Conservation (phyloP, 2,888 invertebrate species). For the Eulithis testata region DNA sequence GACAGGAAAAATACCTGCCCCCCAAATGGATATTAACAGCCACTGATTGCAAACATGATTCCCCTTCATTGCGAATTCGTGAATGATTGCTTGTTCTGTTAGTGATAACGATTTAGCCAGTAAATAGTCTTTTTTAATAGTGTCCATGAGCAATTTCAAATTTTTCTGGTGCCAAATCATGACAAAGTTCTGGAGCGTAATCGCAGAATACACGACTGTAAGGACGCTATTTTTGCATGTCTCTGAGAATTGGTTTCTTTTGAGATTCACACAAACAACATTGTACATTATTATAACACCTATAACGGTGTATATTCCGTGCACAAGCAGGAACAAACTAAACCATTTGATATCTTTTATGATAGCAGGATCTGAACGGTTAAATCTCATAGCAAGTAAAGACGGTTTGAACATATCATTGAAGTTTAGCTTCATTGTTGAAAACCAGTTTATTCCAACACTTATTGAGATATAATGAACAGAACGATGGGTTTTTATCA, state of each 20-base stretch:
- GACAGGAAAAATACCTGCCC: conserved; percentile 31
- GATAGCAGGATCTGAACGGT: conserved; percentile 38
- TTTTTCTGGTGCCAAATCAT: conserved; percentile 44
- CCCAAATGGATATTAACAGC: conserved; percentile 29
- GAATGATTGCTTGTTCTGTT: conserved; percentile 46
- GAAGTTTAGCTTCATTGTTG: conserved; percentile 44
- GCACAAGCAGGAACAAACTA: conserved; percentile 19
- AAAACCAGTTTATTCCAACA: neutral
- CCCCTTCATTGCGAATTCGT: conserved; percentile 46
- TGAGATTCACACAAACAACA: conserved; percentile 37
- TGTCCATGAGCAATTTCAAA: conserved; percentile 44
- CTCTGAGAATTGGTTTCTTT: conserved; percentile 37
- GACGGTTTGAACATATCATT: conserved; percentile 39
- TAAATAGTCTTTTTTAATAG: conserved; percentile 52
- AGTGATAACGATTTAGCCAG: conserved; percentile 30
- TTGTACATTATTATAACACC: conserved; percentile 35
- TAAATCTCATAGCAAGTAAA: conserved; percentile 33
- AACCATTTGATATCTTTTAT: conserved; percentile 43
- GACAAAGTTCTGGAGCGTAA: conserved; percentile 35
- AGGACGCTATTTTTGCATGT: conserved; percentile 42
- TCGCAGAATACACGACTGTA: conserved; percentile 23
- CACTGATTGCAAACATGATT: conserved; percentile 49
- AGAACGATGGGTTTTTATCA: too few species aligned
- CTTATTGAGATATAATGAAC: too few species aligned
- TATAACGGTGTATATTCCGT: conserved; percentile 22